phyloP scores from a whole-genome alignment of 2,797 vertebrate species.

The Gymnopithys bicolor region DNA sequence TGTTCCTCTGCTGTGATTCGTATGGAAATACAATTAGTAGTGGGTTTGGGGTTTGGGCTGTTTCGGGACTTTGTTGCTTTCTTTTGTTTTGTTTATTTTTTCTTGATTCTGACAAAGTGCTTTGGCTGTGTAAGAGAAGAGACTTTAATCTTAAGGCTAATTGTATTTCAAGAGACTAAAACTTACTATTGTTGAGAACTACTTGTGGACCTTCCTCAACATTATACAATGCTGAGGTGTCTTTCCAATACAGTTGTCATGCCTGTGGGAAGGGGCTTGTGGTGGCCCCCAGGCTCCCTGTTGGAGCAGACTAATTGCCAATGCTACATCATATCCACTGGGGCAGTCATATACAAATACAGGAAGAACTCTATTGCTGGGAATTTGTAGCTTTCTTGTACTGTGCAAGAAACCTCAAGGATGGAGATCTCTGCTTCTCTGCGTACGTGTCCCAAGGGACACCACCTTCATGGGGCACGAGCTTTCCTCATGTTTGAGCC shows the following conservation, averaged over 20 bases:
- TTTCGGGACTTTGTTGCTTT: background rate
- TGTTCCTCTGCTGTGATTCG: background rate
- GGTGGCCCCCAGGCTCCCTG: background rate
- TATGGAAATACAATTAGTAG: background rate
- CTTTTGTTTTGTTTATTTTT: background rate
- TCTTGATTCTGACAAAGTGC: background rate
- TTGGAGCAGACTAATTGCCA: background rate
- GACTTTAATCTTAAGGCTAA: background rate
- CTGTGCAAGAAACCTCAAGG: background rate
- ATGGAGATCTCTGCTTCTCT: background rate
- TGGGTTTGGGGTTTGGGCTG: background rate
- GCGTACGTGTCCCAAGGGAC: background rate
- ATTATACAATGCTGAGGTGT: background rate
- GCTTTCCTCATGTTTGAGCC: background rate
- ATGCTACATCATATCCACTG: background rate
- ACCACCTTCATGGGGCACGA: background rate
- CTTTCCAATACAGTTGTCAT: background rate
- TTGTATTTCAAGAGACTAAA: background rate
- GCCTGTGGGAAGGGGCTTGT: background rate
- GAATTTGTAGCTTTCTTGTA: background rate
- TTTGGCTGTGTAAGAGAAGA: background rate
- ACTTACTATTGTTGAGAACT: background rate
- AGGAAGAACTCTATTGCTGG: background rate
- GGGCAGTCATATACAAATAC: background rate
- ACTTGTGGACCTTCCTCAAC: background rate